Evolutionary conservation across 2,797 vertebrate genomes (phyloP), one percentile per base, ranked within the genome.

Genomic region (Bovichtus variegatus): DNA sequence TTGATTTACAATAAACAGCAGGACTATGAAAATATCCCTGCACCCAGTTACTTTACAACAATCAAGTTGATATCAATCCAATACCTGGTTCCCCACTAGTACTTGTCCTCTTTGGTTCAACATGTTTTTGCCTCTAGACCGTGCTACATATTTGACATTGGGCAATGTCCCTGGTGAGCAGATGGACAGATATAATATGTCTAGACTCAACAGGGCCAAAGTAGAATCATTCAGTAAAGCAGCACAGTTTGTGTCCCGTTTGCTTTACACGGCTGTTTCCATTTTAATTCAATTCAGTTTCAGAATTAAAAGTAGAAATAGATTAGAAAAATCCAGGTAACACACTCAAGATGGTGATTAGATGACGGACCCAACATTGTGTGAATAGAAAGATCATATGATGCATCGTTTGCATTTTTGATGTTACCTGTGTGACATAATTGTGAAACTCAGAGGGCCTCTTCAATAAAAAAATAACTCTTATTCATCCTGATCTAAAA

Each of bases 161-260:
- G 9, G 13, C 11, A 18, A 23, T 29, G 21, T 3, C 11, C 7
- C 11, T 40, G 38, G 18, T 64, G 41, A 71, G 65, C 57, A 73
- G 50, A 64, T 21, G 19, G 19, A 60, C 16, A 6, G 18, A 62
- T 31, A 21, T 1, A 31, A 62, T 51, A n/a, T 47, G 18, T 58
- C 61, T 55, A 8, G 21, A 83, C 36, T 60, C 15, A 60, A 53
- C 59, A 53, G 23, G 34, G 49, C 55, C 29, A 12, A 23, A 50
- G 41, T 21, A 44, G n/a, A 60, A 44, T 83, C 13, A 51, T 27
- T 51, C 34, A 66, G 23, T 36, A 49, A 66, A 49, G 46, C 36
- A 38, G 60, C 12, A 9, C 23, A 59, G 18, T 43, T 47, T 18
- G 15, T 43, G 3, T 34, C 9, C 6, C 15, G 2, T 31, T 47